Percentiles rank a stretch among this genome's conserved stretches.
phyloP scores from a whole-genome alignment of 2,113 vertebrate genomes.

The Donacobius atricapilla region DNA sequence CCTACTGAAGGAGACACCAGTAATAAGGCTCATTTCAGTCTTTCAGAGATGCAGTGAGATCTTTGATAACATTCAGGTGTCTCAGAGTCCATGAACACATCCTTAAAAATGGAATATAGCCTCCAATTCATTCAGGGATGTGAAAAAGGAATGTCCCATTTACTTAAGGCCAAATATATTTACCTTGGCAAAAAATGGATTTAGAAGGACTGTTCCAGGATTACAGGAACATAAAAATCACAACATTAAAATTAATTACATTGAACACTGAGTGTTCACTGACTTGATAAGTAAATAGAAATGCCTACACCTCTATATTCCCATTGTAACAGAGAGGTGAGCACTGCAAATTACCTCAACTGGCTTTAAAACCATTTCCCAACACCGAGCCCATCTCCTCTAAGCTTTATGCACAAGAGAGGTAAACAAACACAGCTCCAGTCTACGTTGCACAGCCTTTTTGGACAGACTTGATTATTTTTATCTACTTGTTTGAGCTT shows the following conservation, averaged over 20 bases:
- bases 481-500: too few species aligned
- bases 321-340: neutral
- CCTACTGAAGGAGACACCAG: neutral
- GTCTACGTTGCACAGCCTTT: neutral
- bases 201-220: neutral
- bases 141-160: neutral
- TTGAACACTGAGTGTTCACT: neutral
- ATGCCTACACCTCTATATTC: neutral
- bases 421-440: neutral
- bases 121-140: neutral
- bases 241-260: neutral
- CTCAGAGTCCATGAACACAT: neutral
- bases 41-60: neutral
- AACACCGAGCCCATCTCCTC: neutral
- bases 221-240: neutral
- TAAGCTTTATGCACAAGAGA: neutral
- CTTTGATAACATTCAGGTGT: neutral
- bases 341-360: neutral
- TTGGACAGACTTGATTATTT: neutral
- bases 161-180: neutral
- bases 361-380: neutral
- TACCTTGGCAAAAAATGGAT: neutral
- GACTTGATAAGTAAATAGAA: neutral
- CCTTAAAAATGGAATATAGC: neutral
- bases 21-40: neutral